Conservation (phyloP, 1,140 invertebrate genomes). For the Cydia splendana region DNA sequence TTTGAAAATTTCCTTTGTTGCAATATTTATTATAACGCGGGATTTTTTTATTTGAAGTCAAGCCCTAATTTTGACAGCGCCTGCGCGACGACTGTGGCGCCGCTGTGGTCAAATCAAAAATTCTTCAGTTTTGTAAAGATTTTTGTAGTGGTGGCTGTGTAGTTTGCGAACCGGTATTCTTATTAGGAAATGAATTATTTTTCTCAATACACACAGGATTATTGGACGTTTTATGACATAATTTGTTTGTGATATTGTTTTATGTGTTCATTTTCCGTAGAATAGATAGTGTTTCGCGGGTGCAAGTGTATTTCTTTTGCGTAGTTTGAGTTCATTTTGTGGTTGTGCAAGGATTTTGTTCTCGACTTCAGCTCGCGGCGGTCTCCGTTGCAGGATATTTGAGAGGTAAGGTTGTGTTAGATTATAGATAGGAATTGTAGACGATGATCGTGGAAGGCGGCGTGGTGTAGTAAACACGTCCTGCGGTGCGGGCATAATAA, state of each 20-base stretch:
- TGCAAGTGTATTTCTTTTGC: conserved; percentile 65
- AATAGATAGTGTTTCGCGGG: conserved; percentile 51
- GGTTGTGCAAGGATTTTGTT: conserved; percentile 71
- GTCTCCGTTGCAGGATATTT: conserved; percentile 41
- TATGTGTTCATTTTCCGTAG: conserved; percentile 46
- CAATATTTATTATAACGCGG: not conserved
- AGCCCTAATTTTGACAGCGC: conserved; percentile 56
- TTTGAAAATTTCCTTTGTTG: too few relatives aligned
- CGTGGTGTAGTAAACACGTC: conserved; percentile 22
- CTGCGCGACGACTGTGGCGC: conserved; percentile 62
- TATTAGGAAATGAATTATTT: conserved; percentile 66
- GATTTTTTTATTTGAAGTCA: not conserved
- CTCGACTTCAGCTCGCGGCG: conserved; percentile 47
- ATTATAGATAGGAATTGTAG: not conserved
- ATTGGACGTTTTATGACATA: conserved; percentile 68
- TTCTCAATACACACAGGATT: conserved; percentile 60
- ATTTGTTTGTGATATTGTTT: conserved; percentile 60
- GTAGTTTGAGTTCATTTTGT: conserved; percentile 62
- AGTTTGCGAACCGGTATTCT: conserved; percentile 50
- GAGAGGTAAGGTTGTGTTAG: conserved; percentile 21
- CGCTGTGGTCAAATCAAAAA: conserved; percentile 41
- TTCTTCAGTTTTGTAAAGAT: conserved; percentile 73
- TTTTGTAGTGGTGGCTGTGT: conserved; percentile 64
- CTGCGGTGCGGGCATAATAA: conserved; percentile 20
- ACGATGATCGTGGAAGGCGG: conserved; percentile 4